Evolutionary conservation across 2,888 invertebrate genomes (phyloP).

Genomic region (Antitype chi): DNA sequence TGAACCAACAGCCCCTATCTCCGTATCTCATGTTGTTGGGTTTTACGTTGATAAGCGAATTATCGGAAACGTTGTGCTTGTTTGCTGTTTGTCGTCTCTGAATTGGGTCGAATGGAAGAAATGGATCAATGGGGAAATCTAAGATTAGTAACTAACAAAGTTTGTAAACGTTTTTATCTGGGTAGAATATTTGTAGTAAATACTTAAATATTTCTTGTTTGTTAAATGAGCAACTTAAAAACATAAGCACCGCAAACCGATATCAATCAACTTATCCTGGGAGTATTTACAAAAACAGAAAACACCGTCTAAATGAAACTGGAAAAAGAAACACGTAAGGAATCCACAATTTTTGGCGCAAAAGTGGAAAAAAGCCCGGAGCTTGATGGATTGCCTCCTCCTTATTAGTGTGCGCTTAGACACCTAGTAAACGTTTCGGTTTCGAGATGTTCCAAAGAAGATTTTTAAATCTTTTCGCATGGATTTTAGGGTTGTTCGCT

Average conservation of each 20-base stretch:
- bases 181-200: not conserved
- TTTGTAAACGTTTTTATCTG: not conserved
- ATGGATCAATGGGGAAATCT: not conserved
- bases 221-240: slow-evolving; percentile 13
- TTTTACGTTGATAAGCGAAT: slow-evolving; percentile 36
- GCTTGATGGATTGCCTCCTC: slow-evolving; percentile 77
- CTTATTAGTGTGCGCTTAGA: slow-evolving; percentile 74
- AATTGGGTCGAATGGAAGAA: slow-evolving; percentile 20
- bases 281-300: slow-evolving; percentile 62
- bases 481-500: slow-evolving; percentile 24
- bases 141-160: not conserved
- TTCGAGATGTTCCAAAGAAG: slow-evolving; percentile 43
- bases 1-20: slow-evolving; percentile 43
- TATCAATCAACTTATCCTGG: slow-evolving; percentile 61
- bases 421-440: slow-evolving; percentile 60
- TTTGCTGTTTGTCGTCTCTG: slow-evolving; percentile 13
- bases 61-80: slow-evolving; percentile 9
- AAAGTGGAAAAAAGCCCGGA: slow-evolving; percentile 70
- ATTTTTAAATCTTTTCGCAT: slow-evolving; percentile 57
- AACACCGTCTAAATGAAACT: slow-evolving; percentile 61
- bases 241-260: slow-evolving; percentile 38
- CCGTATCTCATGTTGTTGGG: slow-evolving; percentile 9
- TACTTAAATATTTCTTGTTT: not conserved
- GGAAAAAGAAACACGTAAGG: slow-evolving; percentile 71
- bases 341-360: slow-evolving; percentile 71